Base-by-base conservation (phyloP, 2,113 vertebrate species). In the Cyanistes caeruleus region DNA sequence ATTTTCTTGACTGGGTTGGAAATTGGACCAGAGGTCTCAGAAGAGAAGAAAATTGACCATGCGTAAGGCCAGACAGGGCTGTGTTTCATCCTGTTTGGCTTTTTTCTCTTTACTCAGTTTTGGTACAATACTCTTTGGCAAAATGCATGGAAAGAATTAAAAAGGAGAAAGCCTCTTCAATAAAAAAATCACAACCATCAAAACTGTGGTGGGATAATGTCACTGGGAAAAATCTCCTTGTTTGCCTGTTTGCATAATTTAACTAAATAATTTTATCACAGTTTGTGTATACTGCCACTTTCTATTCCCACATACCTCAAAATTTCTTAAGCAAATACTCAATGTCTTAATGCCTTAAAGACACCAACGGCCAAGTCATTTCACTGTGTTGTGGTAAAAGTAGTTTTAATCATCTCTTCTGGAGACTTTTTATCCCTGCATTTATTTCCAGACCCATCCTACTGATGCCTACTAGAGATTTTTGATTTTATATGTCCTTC, bases 331-430 rank as follows among this genome's bases (percentile, higher is more conserved):
- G 53, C 4, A 65, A 56, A 37, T 55, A 55, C 48, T 58, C 49
- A 73, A 25, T 13, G 14, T 49, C 10, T 49, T 39, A 39, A 39
- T 39, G 13, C 12, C 28, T 80, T 69, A 79, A 64, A n/a, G 27
- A 27, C 46, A 59, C 3, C 0, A 0, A 23, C 1, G 0, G 10
- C 7, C 20, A 79, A 84, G 56, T 15, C 4, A n/a, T 65, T 81
- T 55, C 22, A 22, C 10, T 84, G 11, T 68, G 6, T 23, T 84
- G 15, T 37, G 11, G 10, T 25, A 76, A 76, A 37, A 89, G 28
- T 10, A 31, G 14, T 37, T 93, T 90, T 41, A 80, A 58, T 6
- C 7, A 49, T 20, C 15, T 15, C 2, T 73, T 17, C 15, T 65
- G 20, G 10, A 76, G 15, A 79, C 13, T 67, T 60, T 52, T 90